phyloP scores from a whole-genome alignment of 2,797 vertebrate genomes.

The Parauchenoglanis punctatus region DNA sequence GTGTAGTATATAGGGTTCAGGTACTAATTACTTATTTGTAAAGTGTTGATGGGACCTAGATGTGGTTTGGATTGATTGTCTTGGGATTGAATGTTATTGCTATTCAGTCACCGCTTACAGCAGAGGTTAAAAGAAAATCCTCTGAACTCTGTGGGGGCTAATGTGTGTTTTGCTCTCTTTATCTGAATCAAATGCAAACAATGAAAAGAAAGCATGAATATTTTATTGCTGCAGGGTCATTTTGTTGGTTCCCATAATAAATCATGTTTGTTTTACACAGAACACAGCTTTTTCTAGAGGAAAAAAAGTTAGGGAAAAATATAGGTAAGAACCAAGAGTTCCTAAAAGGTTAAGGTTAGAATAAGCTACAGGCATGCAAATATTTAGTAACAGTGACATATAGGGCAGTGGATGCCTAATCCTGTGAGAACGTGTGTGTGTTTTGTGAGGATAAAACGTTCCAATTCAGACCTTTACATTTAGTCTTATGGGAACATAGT shows the following conservation, averaged over 20 bases:
- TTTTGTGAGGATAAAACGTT: neutral
- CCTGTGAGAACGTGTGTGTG: slow-evolving; percentile 44
- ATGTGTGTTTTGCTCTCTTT: neutral
- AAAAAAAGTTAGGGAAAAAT: neutral
- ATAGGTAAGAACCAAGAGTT: neutral
- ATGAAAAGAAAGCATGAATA: neutral
- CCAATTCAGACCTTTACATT: neutral
- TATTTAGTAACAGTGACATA: neutral
- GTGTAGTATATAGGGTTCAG: neutral
- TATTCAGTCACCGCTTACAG: neutral
- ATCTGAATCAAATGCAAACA: neutral
- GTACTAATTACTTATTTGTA: neutral
- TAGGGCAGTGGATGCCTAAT: neutral
- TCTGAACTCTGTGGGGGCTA: neutral
- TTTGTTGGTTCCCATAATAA: neutral
- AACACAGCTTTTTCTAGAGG: neutral
- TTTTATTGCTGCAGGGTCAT: slow-evolving; percentile 21
- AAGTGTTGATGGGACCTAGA: neutral
- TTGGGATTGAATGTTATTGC: neutral
- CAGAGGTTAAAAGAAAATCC: slow-evolving; percentile 4
- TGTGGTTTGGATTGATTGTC: neutral
- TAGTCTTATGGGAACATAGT: neutral
- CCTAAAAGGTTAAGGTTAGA: slow-evolving; percentile 3
- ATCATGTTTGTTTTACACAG: neutral
- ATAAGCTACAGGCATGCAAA: neutral